Evolutionary conservation across 2,797 vertebrate genomes (phyloP).

Genomic region (Pristis pectinata): DNA sequence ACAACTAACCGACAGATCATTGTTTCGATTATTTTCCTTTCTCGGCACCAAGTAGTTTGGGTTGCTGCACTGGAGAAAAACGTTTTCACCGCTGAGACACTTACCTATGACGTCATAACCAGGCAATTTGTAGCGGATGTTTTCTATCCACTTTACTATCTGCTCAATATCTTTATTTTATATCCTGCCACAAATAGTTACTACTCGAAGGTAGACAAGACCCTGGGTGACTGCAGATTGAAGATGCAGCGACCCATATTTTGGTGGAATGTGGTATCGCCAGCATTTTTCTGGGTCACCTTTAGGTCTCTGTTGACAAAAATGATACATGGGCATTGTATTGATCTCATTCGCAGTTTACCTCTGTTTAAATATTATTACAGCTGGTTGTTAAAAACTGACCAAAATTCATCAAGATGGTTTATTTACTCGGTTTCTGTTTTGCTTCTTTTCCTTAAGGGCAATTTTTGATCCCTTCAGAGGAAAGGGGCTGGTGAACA

Average conservation of each 20-base stretch:
- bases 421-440: neutral
- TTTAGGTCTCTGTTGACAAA: neutral
- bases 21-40: neutral
- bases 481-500: neutral
- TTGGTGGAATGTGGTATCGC: neutral
- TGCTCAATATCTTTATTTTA: slow-evolving; percentile 11
- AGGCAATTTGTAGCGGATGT: slow-evolving; percentile 8
- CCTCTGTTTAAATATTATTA: neutral
- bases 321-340: neutral
- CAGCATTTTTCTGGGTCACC: neutral
- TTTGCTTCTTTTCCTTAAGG: neutral
- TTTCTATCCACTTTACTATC: slow-evolving; percentile 22
- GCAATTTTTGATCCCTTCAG: neutral
- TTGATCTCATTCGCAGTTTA: neutral
- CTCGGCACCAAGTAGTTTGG: neutral
- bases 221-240: neutral
- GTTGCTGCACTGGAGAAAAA: neutral
- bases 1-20: neutral
- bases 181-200: neutral
- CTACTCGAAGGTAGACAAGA: neutral
- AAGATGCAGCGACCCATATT: slow-evolving; percentile 12
- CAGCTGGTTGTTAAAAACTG: neutral
- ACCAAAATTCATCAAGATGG: neutral
- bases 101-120: slow-evolving; percentile 12
- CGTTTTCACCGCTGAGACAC: slow-evolving; percentile 12